Evolutionary conservation across 2,888 invertebrate species (phyloP), one percentile per base, ranked within the genome.

Genomic region (Pyrrhia umbra): DNA sequence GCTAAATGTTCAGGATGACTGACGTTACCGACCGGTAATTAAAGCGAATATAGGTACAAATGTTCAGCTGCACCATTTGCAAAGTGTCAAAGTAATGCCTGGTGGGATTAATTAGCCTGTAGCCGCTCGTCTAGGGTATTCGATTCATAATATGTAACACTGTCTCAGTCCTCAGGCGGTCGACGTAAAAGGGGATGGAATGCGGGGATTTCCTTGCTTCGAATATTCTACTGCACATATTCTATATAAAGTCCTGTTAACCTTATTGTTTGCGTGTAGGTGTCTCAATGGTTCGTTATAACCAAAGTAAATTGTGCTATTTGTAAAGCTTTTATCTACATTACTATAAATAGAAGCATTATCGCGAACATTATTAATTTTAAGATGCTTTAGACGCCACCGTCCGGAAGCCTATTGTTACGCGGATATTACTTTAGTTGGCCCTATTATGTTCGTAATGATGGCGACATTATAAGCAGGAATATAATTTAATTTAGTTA

Each of bases 121-220:
- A 61, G 50, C 49, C 34, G 6, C 37, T 47, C 40, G 40, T 68
- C 56, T 61, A 21, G 46, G 50, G 39, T 73, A 76, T 76, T 77
- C 67, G 46, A 37, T 67, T 58, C 79, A 52, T n/a, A n/a, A n/a
- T n/a, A n/a, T 55, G 77, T 61, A 30, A 37, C 20, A 59, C 63
- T 63, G 77, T 72, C 79, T 72, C 79, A 78, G 76, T 80, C 78
- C 72, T 77, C 68, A 69, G 59, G 63, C 80, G 80, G 71, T 79
- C 78, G 77, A 79, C 81, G 59, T 79, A 82, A 84, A 86, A 68
- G 80, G 76, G 57, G 64, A 77, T 68, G 77, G 82, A 80, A 85
- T 85, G 82, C 72, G 49, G 67, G 75, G 77, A 77, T 78, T 79
- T 75, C 79, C 69, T 58, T 47, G 64, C 60, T 59, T 55, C 45